phyloP scores from a whole-genome alignment of 2,888 invertebrate genomes.

The Anoplius nigerrimus region DNA sequence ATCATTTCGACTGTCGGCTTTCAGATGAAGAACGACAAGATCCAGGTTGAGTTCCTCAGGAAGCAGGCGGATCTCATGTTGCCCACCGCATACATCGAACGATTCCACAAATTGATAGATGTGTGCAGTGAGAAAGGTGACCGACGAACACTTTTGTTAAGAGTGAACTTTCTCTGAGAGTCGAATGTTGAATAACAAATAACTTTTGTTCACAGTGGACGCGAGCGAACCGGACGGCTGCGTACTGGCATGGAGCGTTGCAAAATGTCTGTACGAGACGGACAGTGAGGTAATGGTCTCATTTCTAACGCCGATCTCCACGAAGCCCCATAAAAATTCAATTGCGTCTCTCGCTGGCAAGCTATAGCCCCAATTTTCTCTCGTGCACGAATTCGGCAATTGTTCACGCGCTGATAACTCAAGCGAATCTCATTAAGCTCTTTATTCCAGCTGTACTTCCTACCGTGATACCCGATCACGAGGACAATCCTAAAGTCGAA shows the following conservation, averaged over 20 bases:
- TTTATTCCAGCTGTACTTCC: constrained; percentile 40
- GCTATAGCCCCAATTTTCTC: too few relatives aligned
- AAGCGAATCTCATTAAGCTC: too few relatives aligned
- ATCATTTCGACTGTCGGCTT: constrained; percentile 2
- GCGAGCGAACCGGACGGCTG: constrained; percentile 44
- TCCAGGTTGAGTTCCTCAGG: constrained; percentile 76
- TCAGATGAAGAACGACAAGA: constrained; percentile 76
- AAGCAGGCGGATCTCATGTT: constrained; percentile 73
- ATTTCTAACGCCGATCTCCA: too few relatives aligned
- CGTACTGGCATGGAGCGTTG: constrained; percentile 52
- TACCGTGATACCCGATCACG: constrained; percentile 30
- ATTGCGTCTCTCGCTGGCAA: too few relatives aligned
- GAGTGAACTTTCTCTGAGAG: too few relatives aligned
- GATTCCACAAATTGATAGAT: constrained; percentile 34
- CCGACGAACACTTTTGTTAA: too few relatives aligned
- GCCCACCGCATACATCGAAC: constrained; percentile 42
- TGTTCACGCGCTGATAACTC: too few relatives aligned
- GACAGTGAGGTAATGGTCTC: constrained; percentile 35
- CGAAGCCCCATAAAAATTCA: too few relatives aligned
- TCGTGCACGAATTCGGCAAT: too few relatives aligned
- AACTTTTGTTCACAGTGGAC: constrained; percentile 20
- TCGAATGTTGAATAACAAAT: not conserved
- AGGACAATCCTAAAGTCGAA: not conserved
- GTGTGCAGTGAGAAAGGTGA: constrained; percentile 48
- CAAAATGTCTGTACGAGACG: constrained; percentile 52